Conservation (phyloP, 2,113 vertebrate genomes). For the Bos javanicus region DNA sequence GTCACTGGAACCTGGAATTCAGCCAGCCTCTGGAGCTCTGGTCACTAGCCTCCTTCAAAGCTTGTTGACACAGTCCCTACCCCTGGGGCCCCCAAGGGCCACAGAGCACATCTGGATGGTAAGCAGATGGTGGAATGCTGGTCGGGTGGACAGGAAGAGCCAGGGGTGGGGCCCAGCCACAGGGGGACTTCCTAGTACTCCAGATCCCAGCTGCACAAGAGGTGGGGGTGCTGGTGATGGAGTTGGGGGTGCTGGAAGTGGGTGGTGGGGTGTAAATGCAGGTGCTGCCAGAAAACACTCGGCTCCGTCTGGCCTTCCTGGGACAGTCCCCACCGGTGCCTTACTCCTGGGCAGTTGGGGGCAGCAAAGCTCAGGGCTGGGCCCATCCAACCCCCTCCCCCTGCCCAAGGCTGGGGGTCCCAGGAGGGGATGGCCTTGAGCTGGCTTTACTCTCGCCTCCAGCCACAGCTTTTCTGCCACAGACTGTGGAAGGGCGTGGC, state of each 20-base stretch:
- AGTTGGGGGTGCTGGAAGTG: background rate
- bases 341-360: background rate
- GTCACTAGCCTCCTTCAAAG: background rate
- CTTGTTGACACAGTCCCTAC: no score
- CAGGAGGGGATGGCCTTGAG: background rate
- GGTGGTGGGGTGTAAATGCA: background rate
- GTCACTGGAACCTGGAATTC: background rate
- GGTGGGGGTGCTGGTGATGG: background rate
- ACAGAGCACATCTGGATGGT: background rate
- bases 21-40: background rate
- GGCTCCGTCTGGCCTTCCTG: background rate
- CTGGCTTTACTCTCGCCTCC: background rate
- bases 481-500: no score
- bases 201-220: background rate
- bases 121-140: background rate
- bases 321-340: no score
- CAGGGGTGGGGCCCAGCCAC: background rate
- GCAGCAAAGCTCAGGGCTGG: background rate
- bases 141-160: background rate
- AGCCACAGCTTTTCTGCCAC: background rate
- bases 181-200: background rate
- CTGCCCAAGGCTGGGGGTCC: background rate
- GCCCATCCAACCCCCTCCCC: background rate
- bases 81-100: background rate
- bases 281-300: background rate